These are phyloP conservation scores for Gymnoscelis rufifasciata DNA, from an alignment of 2,888 invertebrate species.

Conservation along the genomic window DNA sequence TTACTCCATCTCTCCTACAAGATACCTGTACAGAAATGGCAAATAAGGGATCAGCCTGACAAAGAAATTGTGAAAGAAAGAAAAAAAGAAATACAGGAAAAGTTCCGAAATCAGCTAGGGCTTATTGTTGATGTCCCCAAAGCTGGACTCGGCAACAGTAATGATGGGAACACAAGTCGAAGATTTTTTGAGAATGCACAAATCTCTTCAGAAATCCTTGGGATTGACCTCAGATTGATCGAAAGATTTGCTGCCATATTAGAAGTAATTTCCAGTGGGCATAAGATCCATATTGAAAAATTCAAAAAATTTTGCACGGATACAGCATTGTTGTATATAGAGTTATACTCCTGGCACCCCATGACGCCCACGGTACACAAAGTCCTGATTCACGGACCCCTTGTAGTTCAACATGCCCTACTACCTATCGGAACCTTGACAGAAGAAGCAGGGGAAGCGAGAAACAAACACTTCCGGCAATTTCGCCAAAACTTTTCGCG, in stretches of 20 bases:
- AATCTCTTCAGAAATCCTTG: background rate
- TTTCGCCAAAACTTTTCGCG: conserved; percentile 17
- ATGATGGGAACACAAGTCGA: background rate
- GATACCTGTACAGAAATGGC: too few species aligned
- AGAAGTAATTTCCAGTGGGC: background rate
- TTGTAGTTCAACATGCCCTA: conserved; percentile 19
- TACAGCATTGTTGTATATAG: conserved; percentile 32
- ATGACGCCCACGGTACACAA: conserved; percentile 37
- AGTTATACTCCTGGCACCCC: conserved; percentile 27
- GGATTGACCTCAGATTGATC: too few species aligned
- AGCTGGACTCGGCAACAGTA: background rate
- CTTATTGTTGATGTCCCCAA: background rate
- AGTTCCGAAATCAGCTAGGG: too few species aligned
- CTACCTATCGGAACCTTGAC: conserved; percentile 34
- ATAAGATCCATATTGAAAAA: background rate
- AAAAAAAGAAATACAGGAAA: too few species aligned
- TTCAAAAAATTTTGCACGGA: conserved; percentile 14
- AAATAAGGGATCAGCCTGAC: too few species aligned
- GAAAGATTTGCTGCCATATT: background rate
- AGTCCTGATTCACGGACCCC: conserved; percentile 25
- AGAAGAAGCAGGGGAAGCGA: conserved; percentile 36
- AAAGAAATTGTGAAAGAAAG: too few species aligned
- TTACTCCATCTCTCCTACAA: too few species aligned
- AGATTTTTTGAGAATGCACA: background rate
- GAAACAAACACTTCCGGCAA: conserved; percentile 33